These are phyloP conservation scores for Spondyliosoma cantharus DNA, from an alignment of 2,797 vertebrate species.

Conservation along the genomic window DNA sequence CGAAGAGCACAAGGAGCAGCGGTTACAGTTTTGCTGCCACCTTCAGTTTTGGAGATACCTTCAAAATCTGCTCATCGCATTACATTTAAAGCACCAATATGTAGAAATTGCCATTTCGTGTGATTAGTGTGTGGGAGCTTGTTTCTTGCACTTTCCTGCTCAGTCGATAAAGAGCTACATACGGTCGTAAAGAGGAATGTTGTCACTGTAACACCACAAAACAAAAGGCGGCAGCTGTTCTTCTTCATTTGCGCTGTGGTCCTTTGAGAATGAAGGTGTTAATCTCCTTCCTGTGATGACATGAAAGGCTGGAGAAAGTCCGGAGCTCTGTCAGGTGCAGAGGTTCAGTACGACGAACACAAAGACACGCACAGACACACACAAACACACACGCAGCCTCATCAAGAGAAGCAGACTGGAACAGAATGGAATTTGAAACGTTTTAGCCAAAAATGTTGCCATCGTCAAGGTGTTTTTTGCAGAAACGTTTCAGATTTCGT, in stretches of 20 bases:
- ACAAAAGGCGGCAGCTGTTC: too few species aligned
- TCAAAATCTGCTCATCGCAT: too few species aligned
- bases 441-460: constrained; percentile 90
- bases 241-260: background rate
- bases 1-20: too few species aligned
- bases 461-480: constrained; percentile 90
- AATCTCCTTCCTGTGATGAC: constrained; percentile 14
- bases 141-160: constrained; percentile 6
- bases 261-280: constrained; percentile 13
- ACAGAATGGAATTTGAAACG: constrained; percentile 89
- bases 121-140: background rate
- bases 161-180: constrained; percentile 15
- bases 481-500: constrained; percentile 92
- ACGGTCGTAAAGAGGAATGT: constrained; percentile 19
- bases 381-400: background rate
- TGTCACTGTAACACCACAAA: constrained; percentile 7
- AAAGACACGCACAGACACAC: background rate
- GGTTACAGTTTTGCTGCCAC: too few species aligned
- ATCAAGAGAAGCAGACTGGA: constrained; percentile 15
- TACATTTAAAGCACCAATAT: too few species aligned
- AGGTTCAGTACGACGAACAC: background rate
- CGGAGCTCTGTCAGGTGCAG: constrained; percentile 1
- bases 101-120: too few species aligned
- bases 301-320: constrained; percentile 11
- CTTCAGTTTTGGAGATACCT: too few species aligned